phyloP scores from a whole-genome alignment of 1,140 invertebrate species.

The Linepithema humile region DNA sequence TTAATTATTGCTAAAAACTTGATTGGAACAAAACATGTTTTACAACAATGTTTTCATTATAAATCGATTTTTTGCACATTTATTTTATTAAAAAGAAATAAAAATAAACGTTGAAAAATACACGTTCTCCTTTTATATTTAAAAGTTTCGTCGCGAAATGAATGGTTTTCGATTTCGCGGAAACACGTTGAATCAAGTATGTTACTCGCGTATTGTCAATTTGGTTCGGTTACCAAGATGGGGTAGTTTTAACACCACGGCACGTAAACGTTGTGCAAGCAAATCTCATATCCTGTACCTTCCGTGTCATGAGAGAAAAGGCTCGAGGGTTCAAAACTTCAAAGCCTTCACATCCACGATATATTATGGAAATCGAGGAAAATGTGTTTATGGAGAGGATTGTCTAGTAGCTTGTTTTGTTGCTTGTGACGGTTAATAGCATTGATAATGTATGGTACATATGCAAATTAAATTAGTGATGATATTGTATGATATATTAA shows the following conservation, averaged over 20 bases:
- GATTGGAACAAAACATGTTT: no score
- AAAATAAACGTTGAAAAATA: no score
- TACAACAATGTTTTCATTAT: no score
- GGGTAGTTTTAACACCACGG: not conserved
- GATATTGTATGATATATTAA: not conserved
- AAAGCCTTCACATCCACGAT: not conserved
- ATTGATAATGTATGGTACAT: not conserved
- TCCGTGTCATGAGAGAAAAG: not conserved
- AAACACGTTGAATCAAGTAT: not conserved
- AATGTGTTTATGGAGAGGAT: not conserved
- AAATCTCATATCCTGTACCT: slow-evolving; percentile 6
- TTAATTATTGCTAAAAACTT: not conserved
- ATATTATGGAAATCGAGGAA: slow-evolving; percentile 2
- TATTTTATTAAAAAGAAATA: no score
- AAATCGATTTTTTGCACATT: no score
- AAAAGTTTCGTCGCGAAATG: not conserved
- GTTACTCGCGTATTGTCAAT: not conserved
- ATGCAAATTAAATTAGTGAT: not conserved
- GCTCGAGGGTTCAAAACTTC: slow-evolving; percentile 12
- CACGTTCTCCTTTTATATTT: not conserved
- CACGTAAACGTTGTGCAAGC: slow-evolving; percentile 11
- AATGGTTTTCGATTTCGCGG: not conserved
- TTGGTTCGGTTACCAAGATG: not conserved
- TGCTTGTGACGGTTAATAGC: not conserved
- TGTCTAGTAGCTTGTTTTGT: not conserved